phyloP scores from a whole-genome alignment of 2,888 invertebrate genomes.

The Tanytarsus gracilentus region DNA sequence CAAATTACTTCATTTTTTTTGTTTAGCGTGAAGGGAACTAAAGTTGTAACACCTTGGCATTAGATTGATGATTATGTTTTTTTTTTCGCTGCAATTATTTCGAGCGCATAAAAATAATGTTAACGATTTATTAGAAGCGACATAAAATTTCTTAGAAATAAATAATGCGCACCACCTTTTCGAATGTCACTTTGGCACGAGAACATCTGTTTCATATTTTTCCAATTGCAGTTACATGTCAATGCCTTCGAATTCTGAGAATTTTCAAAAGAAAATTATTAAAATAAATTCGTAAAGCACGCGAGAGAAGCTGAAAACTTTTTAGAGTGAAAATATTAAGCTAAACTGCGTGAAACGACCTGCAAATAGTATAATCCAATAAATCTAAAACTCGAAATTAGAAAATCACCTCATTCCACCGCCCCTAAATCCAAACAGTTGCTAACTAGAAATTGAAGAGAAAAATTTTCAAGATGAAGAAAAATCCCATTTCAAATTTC shows the following conservation, averaged over 20 bases:
- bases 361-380: conserved; percentile 14
- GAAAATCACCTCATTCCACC: background rate
- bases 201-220: conserved; percentile 4
- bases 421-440: background rate
- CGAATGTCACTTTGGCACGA: background rate
- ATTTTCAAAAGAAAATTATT: background rate
- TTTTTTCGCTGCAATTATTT: no score
- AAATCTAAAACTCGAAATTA: conserved; percentile 9
- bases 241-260: background rate
- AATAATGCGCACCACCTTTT: background rate
- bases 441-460: background rate
- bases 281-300: background rate
- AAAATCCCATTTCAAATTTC: conserved; percentile 23
- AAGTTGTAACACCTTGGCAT: no score
- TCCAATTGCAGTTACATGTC: background rate
- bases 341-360: conserved; percentile 9
- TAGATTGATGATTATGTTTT: no score
- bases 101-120: no score
- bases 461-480: background rate
- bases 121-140: background rate
- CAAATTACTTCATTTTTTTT: no score
- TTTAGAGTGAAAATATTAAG: background rate
- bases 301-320: background rate
- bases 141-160: no score
- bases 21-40: no score